Base-by-base conservation (phyloP, 1,140 invertebrate genomes). In the Megathymus violae region DNA sequence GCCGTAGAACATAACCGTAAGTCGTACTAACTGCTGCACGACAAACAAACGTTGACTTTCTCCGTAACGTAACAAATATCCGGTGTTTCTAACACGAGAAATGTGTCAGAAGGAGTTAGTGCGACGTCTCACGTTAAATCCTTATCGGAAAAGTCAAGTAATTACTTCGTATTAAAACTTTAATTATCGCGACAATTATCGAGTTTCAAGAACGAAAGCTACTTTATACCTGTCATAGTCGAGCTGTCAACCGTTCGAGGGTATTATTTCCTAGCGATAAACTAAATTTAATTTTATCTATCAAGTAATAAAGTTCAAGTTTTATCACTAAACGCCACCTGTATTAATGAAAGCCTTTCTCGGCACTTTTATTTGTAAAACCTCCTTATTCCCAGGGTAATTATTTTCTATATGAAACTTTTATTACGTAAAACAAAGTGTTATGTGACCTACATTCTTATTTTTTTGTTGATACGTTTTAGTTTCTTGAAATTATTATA, bases 331-430 rank as follows among this genome's bases (percentile, higher is more conserved):
- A 19, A 15, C 13, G 22, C 44, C 13, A n/a, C 36, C 15, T 54
- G 17, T 10, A 27, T 31, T 59, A 46, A 34, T 50, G 31, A 40
- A 41, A 61, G 38, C 58, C 43, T 64, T 64, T 63, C 52, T 63
- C 43, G 50, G 27, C 48, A 60, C 47, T 17, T 60, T 46, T 48
- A 54, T 38, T 52, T 44, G 47, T 66, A 69, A 66, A 62, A 72
- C 51, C 51, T 43, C 62, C 43, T 70, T 67, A 73, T 54, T 66
- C 60, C 48, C 65, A 62, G 62, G 48, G 43, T 59, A 76, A 72
- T 72, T 72, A 70, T 66, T 56, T 54, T 54, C 50, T 40, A 60
- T 61, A 62, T 61, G 56, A 61, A 16, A 60, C 27, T 51, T 10
- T 36, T 51, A 47, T 25, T 47, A 47, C 44, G 13, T 44, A 10